A percentile compares a stretch with the other conserved stretches of the same genome.
These are phyloP conservation scores for Drosophila recens DNA, from an alignment of 2,888 invertebrate species.

Conservation along the genomic window DNA sequence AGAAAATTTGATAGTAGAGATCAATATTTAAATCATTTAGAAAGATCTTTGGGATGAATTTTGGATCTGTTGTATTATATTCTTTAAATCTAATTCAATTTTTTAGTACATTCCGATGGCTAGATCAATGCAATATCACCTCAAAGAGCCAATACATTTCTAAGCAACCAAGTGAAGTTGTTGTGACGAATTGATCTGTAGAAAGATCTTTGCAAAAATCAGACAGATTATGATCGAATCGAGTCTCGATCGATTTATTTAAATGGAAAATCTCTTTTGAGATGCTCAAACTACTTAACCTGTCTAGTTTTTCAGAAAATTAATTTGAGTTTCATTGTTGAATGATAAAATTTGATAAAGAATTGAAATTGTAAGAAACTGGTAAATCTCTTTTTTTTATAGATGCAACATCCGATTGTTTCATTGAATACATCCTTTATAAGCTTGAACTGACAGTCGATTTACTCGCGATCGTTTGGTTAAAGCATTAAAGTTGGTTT, in stretches of 20 bases:
- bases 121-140: too few relatives aligned
- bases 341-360: not conserved
- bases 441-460: not conserved
- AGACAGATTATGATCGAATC: too few relatives aligned
- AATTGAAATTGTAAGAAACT: not conserved
- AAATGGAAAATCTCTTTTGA: too few relatives aligned
- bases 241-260: not conserved
- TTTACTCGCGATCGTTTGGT: slow-evolving; percentile 1
- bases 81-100: not conserved
- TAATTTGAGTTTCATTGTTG: not conserved
- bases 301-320: not conserved
- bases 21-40: not conserved
- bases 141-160: too few relatives aligned
- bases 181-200: too few relatives aligned
- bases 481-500: slow-evolving; percentile 30
- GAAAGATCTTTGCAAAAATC: too few relatives aligned
- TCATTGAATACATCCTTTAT: slow-evolving; percentile 7
- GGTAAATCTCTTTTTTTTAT: not conserved
- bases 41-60: not conserved
- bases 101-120: not conserved
- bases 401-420: not conserved
- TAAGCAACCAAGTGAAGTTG: too few relatives aligned
- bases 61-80: not conserved
- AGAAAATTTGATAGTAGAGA: not conserved
- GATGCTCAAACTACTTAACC: too few relatives aligned